These are phyloP conservation scores for Myotis planiceps DNA, from an alignment of 2,797 vertebrate species.

Conservation along the genomic window DNA sequence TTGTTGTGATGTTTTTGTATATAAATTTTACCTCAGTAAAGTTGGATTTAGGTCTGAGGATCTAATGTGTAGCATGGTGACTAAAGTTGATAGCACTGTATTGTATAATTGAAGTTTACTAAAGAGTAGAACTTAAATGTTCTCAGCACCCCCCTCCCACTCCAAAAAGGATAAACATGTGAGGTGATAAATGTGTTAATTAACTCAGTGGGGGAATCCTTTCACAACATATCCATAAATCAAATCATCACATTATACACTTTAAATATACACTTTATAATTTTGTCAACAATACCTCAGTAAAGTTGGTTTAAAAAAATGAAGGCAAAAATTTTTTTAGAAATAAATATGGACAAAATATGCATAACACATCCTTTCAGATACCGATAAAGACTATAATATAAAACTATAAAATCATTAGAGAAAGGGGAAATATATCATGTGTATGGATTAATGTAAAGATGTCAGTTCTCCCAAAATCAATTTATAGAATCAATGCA, in stretches of 20 bases:
- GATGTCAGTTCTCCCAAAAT: not conserved
- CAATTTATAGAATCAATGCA: not conserved
- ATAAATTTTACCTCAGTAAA: not conserved
- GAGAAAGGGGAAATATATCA: not conserved
- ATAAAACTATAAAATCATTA: not conserved
- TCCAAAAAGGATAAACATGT: not conserved
- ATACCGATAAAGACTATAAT: not conserved
- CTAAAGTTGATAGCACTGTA: not conserved
- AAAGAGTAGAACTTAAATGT: not conserved
- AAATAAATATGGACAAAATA: not conserved
- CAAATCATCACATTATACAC: not conserved
- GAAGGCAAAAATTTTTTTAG: not conserved
- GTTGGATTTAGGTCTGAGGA: not conserved
- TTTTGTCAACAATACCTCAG: not conserved
- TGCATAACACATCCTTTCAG: not conserved
- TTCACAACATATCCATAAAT: not conserved
- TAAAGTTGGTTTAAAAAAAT: not conserved
- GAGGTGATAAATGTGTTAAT: not conserved
- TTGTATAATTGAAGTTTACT: not conserved
- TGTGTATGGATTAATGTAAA: not conserved
- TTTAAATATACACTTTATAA: not conserved
- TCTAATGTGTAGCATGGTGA: not conserved
- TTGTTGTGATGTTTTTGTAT: not conserved
- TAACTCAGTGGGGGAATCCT: not conserved
- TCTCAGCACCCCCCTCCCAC: not conserved